These are phyloP conservation scores for Phortica magna DNA, from an alignment of 2,888 invertebrate genomes.

Conservation along the genomic window DNA sequence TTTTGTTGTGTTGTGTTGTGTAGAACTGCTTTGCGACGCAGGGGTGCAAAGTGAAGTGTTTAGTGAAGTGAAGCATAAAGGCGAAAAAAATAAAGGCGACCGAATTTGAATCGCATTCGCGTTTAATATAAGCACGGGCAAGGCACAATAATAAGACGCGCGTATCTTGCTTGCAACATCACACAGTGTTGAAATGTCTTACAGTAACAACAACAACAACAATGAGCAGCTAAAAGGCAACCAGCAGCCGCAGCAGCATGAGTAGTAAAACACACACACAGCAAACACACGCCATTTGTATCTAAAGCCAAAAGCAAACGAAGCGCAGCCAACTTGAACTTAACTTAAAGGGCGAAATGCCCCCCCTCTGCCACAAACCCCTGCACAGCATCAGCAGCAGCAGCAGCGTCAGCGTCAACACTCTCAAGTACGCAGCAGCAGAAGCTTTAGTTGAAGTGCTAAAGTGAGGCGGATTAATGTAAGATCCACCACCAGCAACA, in stretches of 20 bases:
- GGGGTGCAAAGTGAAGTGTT: too few species aligned
- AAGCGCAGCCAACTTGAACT: constrained; percentile 41
- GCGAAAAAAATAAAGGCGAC: neutral
- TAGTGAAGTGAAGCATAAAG: neutral
- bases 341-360: neutral
- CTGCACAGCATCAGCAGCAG: neutral
- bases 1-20: neutral
- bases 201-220: constrained; percentile 2
- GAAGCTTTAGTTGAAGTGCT: constrained; percentile 61
- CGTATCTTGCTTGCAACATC: constrained; percentile 33
- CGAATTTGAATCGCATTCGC: constrained; percentile 28
- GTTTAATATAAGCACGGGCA: neutral
- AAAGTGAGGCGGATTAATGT: constrained; percentile 69
- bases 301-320: constrained; percentile 31
- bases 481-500: constrained; percentile 18
- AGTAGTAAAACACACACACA: constrained; percentile 43
- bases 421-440: constrained; percentile 17
- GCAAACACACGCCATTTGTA: constrained; percentile 32
- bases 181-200: constrained; percentile 50
- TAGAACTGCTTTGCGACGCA: neutral
- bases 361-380: neutral
- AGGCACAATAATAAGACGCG: constrained; percentile 36
- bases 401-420: neutral
- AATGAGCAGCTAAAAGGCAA: constrained; percentile 17
- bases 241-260: constrained; percentile 40